Evolutionary conservation across 2,888 invertebrate genomes (phyloP).

Genomic region (Merodon equestris): DNA sequence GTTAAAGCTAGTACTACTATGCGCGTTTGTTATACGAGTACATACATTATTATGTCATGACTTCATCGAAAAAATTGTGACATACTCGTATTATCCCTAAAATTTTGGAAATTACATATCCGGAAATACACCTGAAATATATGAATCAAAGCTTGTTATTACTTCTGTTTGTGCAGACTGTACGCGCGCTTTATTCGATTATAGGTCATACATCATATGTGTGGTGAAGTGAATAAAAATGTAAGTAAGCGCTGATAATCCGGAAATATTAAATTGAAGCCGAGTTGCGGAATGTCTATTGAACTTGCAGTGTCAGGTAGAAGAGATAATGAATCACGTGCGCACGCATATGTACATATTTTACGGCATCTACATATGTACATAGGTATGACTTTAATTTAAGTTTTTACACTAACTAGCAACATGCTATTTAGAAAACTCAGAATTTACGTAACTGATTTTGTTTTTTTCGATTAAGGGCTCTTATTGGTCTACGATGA

Average conservation of each 20-base stretch:
- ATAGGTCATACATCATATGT: conserved; percentile 21
- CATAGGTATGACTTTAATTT: not conserved
- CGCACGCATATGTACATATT: too few species aligned
- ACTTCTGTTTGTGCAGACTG: not conserved
- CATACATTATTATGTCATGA: conserved; percentile 2
- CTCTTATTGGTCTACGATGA: not conserved
- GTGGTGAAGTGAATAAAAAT: conserved; percentile 29
- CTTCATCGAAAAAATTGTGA: not conserved
- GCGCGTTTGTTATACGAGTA: too few species aligned
- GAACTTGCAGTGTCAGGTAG: conserved; percentile 46
- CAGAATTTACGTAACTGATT: not conserved
- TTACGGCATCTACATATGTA: not conserved
- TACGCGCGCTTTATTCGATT: conserved; percentile 23
- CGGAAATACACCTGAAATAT: conserved; percentile 59
- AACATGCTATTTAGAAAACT: not conserved
- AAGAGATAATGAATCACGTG: conserved; percentile 34
- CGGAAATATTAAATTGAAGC: conserved; percentile 48
- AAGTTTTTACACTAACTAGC: not conserved
- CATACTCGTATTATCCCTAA: not conserved
- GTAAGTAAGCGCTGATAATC: conserved; percentile 37
- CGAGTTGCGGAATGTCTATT: conserved; percentile 18
- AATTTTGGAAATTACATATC: conserved; percentile 52
- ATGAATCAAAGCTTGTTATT: conserved; percentile 49
- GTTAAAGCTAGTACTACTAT: conserved; percentile 14
- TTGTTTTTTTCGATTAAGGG: not conserved